Percentiles rank a stretch among this genome's conserved stretches.
Evolutionary conservation across 2,113 vertebrate species (phyloP).

Genomic region (Dascyllus trimaculatus): DNA sequence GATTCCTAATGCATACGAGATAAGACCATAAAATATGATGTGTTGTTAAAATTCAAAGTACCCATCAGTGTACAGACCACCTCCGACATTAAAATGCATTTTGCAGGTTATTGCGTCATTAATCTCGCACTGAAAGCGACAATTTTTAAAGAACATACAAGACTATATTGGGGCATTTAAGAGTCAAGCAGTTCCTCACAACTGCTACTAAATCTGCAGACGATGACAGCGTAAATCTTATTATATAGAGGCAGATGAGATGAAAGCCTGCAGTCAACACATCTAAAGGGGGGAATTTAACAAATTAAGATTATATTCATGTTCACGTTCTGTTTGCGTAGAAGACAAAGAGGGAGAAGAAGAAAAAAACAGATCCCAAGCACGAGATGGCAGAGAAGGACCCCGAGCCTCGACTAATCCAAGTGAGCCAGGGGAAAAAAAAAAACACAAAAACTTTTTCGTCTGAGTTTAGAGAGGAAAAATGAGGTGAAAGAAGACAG

Average conservation of each 20-base stretch:
- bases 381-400: neutral
- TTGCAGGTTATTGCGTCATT: slow-evolving; percentile 22
- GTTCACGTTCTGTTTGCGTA: neutral
- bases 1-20: slow-evolving; percentile 11
- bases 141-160: neutral
- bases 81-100: slow-evolving; percentile 28
- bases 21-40: slow-evolving; percentile 25
- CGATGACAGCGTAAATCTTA: neutral
- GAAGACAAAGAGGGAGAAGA: neutral
- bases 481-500: slow-evolving; percentile 4
- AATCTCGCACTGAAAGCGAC: slow-evolving; percentile 11
- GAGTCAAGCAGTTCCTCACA: neutral
- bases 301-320: neutral
- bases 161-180: neutral
- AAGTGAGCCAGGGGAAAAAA: neutral
- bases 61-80: slow-evolving; percentile 1
- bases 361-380: neutral
- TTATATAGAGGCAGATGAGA: neutral
- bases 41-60: slow-evolving; percentile 29
- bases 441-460: neutral
- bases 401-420: neutral
- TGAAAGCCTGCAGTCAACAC: neutral
- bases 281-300: neutral
- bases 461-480: slow-evolving; percentile 8
- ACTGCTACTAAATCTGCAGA: neutral